A percentile compares a stretch with the other conserved stretches of the same genome.
Conservation (phyloP, 2,888 invertebrate genomes). For the Chouioia cunea region DNA sequence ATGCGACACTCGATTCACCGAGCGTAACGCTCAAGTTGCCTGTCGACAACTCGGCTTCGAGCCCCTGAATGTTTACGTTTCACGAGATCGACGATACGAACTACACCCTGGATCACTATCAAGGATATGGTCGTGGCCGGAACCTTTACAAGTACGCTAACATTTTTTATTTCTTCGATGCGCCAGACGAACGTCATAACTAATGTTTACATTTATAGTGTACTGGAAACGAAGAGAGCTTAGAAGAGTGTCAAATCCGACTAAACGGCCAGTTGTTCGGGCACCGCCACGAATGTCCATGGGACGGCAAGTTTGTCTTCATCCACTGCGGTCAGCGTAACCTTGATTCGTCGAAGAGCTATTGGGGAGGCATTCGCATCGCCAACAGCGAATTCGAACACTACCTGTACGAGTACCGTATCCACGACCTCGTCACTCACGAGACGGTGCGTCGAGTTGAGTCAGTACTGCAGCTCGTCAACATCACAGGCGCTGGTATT, state of each 20-base stretch:
- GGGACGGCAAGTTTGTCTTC: constrained; percentile 93
- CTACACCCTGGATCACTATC: constrained; percentile 90
- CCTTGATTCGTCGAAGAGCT: constrained; percentile 75
- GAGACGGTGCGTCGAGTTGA: constrained; percentile 77
- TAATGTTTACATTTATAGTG: constrained; percentile 69
- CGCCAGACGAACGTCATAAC: too few species aligned
- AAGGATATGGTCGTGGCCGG: constrained; percentile 94
- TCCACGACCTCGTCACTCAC: constrained; percentile 86
- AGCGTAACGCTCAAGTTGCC: constrained; percentile 96
- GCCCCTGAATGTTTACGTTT: constrained; percentile 89
- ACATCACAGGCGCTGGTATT: constrained; percentile 93
- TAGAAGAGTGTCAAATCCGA: constrained; percentile 88
- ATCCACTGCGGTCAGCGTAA: constrained; percentile 88
- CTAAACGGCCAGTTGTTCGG: constrained; percentile 92
- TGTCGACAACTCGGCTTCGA: constrained; percentile 94
- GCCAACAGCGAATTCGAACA: constrained; percentile 92
- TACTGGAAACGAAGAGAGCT: constrained; percentile 79
- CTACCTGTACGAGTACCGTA: constrained; percentile 82
- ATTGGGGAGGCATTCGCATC: constrained; percentile 98
- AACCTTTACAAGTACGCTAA: constrained; percentile 77
- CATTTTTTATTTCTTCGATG: background rate
- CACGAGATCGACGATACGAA: constrained; percentile 87
- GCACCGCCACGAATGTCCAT: constrained; percentile 86
- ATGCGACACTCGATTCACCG: constrained; percentile 95
- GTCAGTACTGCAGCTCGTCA: constrained; percentile 84